These are phyloP conservation scores for Nemotelus pantherinus DNA, from an alignment of 2,888 invertebrate species.

Conservation along the genomic window DNA sequence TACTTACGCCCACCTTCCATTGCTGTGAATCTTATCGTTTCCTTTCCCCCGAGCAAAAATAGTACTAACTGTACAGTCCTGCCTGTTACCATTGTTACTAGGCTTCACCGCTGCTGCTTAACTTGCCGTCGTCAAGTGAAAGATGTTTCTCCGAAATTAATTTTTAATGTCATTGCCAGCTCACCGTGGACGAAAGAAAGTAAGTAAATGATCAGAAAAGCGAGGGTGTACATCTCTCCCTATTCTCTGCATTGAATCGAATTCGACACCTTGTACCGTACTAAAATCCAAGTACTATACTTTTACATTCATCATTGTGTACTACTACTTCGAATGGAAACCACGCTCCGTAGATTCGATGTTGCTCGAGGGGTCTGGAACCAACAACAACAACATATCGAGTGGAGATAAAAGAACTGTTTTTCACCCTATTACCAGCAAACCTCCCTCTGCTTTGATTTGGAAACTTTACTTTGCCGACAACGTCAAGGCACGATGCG, in stretches of 20 bases:
- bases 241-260: background rate
- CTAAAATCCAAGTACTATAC: too few relatives aligned
- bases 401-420: slow-evolving; percentile 17
- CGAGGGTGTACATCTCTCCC: slow-evolving; percentile 9
- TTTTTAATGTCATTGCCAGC: slow-evolving; percentile 37
- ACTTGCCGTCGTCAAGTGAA: slow-evolving; percentile 11
- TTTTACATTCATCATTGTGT: too few relatives aligned
- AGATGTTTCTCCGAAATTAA: slow-evolving; percentile 43
- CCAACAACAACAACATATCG: background rate
- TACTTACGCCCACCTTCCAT: slow-evolving; percentile 36
- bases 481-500: background rate
- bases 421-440: slow-evolving; percentile 29
- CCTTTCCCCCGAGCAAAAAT: background rate
- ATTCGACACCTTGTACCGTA: background rate
- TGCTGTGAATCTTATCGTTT: background rate
- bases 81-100: slow-evolving; percentile 3
- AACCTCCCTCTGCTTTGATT: slow-evolving; percentile 20
- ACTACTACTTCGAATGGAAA: too few relatives aligned
- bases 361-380: slow-evolving; percentile 6
- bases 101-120: background rate
- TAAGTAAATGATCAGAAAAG: background rate
- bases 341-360: too few relatives aligned
- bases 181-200: background rate
- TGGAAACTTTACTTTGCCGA: background rate
- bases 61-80: background rate